phyloP scores from a whole-genome alignment of 2,888 invertebrate species.

The Rhagonycha fulva region DNA sequence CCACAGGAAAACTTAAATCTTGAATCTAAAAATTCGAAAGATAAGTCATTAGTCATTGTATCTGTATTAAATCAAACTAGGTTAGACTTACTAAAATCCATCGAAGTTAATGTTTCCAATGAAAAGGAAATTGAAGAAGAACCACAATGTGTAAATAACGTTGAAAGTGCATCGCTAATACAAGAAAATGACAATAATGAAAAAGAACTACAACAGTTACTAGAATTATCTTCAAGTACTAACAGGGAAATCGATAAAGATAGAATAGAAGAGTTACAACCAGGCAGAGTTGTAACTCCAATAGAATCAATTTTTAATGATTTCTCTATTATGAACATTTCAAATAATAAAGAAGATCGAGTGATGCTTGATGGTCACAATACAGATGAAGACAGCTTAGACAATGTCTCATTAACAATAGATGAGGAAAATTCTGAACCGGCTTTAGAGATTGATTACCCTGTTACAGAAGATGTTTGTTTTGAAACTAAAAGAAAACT shows the following conservation, averaged over 20 bases:
- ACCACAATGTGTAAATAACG: neutral
- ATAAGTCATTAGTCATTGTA: neutral
- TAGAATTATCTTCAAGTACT: neutral
- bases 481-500: neutral
- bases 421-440: neutral
- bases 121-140: neutral
- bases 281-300: neutral
- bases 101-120: neutral
- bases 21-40: neutral
- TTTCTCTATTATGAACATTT: neutral
- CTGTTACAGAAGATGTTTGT: neutral
- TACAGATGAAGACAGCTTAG: neutral
- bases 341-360: neutral
- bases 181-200: neutral
- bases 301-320: neutral
- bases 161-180: neutral
- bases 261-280: neutral
- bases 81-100: neutral
- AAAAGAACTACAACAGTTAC: neutral
- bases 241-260: neutral
- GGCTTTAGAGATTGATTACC: neutral
- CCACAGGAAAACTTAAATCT: neutral
- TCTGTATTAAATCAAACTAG: neutral
- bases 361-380: neutral
- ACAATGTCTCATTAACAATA: neutral